Conservation (phyloP, 2,113 vertebrate genomes). For the Scomber japonicus region DNA sequence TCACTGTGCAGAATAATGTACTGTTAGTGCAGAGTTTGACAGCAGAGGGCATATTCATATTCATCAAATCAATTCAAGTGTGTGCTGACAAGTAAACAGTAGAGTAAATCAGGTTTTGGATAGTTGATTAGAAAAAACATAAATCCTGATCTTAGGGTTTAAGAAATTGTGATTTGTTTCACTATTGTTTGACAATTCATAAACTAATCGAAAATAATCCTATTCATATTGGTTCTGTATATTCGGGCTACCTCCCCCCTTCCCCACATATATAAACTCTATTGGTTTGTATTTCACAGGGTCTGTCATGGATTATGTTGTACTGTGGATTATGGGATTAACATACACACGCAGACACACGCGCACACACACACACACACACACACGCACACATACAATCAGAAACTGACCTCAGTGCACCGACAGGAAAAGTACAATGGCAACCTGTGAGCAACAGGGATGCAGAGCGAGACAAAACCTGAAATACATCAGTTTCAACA, state of each 20-base stretch:
- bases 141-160: too few species aligned
- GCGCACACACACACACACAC: too few species aligned
- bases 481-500: background rate
- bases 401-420: conserved; percentile 31
- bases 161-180: too few species aligned
- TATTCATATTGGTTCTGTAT: background rate
- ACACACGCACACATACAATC: background rate
- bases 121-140: too few species aligned
- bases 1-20: too few species aligned
- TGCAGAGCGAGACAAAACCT: background rate
- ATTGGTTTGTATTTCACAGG: conserved; percentile 3
- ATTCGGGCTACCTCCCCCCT: background rate
- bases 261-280: background rate
- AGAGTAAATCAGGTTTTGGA: too few species aligned
- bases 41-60: too few species aligned
- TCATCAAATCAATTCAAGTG: too few species aligned
- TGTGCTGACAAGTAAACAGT: too few species aligned
- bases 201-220: too few species aligned
- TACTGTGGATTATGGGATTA: conserved; percentile 66
- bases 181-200: too few species aligned
- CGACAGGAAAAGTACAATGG: background rate
- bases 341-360: background rate
- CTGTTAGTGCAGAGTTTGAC: too few species aligned
- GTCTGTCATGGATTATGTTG: conserved; percentile 51
- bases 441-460: background rate